Percentiles rank a stretch among this genome's conserved stretches.
phyloP scores from a whole-genome alignment of 2,888 invertebrate species.

The Dasysyrphus albostriatus region DNA sequence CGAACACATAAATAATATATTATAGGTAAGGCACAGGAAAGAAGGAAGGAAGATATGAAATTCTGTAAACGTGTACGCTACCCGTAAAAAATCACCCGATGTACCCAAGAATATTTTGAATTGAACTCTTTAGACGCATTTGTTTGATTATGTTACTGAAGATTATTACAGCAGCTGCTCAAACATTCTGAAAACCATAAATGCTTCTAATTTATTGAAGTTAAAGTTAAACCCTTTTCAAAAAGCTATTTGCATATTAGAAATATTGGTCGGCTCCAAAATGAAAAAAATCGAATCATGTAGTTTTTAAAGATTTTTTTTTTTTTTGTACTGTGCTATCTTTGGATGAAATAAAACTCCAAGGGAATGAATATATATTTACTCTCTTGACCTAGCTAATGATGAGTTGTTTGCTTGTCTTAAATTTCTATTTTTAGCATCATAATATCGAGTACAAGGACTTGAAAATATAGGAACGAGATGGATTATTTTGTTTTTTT shows the following conservation, averaged over 20 bases:
- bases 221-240: constrained; percentile 6
- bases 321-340: too few species aligned
- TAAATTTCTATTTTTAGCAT: background rate
- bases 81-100: background rate
- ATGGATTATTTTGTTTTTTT: background rate
- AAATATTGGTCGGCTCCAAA: background rate
- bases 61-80: background rate
- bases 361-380: background rate
- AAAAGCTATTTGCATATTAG: constrained; percentile 11
- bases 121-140: constrained; percentile 1
- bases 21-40: background rate
- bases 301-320: background rate
- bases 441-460: background rate
- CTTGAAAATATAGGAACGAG: background rate
- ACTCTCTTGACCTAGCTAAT: constrained; percentile 3
- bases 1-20: too few species aligned
- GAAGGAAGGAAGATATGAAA: background rate
- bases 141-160: background rate
- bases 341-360: background rate
- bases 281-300: background rate
- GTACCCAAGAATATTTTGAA: background rate
- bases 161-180: background rate
- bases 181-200: constrained; percentile 10
- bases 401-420: background rate
- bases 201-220: constrained; percentile 18